These are phyloP conservation scores for Papilio gigon DNA, from an alignment of 2,888 invertebrate genomes.

Conservation along the genomic window DNA sequence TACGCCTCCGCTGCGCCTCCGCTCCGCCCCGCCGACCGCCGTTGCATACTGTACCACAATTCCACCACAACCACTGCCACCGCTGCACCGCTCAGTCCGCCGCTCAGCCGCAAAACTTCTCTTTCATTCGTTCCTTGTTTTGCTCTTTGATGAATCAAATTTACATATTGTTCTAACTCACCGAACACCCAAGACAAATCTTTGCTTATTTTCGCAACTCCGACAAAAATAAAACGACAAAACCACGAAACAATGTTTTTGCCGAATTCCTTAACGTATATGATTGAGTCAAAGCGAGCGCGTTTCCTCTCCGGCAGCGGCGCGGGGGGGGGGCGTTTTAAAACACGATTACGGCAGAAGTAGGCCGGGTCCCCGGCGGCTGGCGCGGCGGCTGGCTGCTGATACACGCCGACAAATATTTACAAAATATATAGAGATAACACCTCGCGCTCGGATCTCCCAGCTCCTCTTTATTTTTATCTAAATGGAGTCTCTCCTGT, in stretches of 20 bases:
- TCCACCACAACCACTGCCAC: not conserved
- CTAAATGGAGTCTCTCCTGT: too few relatives aligned
- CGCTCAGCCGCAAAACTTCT: not conserved
- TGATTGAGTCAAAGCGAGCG: constrained; percentile 8
- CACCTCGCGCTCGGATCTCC: not conserved
- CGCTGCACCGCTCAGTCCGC: not conserved
- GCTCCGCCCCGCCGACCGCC: not conserved
- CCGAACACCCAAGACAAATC: not conserved
- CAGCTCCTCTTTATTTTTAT: not conserved
- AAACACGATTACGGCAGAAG: constrained; percentile 11
- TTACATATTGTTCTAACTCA: constrained; percentile 4
- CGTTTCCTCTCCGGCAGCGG: constrained; percentile 4
- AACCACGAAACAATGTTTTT: constrained; percentile 6
- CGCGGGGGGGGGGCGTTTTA: constrained; percentile 3
- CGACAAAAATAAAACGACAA: not conserved
- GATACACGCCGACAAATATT: not conserved
- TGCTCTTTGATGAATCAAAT: not conserved
- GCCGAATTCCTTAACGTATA: constrained; percentile 3
- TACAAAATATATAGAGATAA: constrained; percentile 11
- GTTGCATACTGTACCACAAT: constrained; percentile 2
- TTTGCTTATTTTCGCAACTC: not conserved
- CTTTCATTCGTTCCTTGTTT: not conserved
- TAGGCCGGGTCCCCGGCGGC: constrained; percentile 8
- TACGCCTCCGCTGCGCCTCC: not conserved
- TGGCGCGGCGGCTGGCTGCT: not conserved